A percentile compares a stretch with the other conserved stretches of the same genome.
These are phyloP conservation scores for Corythoichthys intestinalis DNA, from an alignment of 2,113 vertebrate genomes.

Conservation along the genomic window DNA sequence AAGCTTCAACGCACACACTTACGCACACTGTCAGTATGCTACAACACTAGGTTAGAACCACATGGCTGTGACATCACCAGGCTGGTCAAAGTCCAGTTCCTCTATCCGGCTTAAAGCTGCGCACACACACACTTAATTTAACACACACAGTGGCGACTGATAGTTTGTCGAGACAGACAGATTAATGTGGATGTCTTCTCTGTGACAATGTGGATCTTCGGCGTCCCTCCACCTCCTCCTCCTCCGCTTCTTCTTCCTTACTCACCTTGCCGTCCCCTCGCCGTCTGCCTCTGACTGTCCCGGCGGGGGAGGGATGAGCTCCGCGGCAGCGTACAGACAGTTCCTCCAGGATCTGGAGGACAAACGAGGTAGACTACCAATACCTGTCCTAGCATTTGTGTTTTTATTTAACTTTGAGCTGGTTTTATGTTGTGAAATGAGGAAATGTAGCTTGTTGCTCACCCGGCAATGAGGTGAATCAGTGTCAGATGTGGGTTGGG, in stretches of 20 bases:
- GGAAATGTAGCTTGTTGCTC: conserved; percentile 28
- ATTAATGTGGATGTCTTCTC: conserved; percentile 55
- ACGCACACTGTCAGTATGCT: conserved; percentile 5
- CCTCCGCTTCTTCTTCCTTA: not conserved
- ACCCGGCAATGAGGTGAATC: conserved; percentile 13
- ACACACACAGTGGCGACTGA: conserved; percentile 8
- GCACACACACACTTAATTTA: conserved; percentile 13
- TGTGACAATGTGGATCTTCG: conserved; percentile 40
- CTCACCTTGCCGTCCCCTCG: not conserved
- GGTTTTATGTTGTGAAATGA: not conserved
- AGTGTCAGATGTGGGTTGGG: conserved; percentile 8
- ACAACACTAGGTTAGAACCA: conserved; percentile 10
- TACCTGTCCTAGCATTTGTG: not conserved
- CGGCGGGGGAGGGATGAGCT: conserved; percentile 59
- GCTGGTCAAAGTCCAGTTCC: conserved; percentile 79
- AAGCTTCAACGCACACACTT: conserved; percentile 15
- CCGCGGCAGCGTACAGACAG: conserved; percentile 68
- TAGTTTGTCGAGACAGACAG: conserved; percentile 22
- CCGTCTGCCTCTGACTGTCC: not conserved
- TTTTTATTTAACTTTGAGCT: not conserved
- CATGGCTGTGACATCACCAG: conserved; percentile 73
- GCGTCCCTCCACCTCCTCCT: conserved; percentile 25
- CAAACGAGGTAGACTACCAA: conserved; percentile 68
- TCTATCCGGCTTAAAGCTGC: conserved; percentile 66
- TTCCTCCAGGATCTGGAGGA: conserved; percentile 73